Conservation (phyloP, 1,140 invertebrate genomes). For the Macrotrachela quadricornifera region DNA sequence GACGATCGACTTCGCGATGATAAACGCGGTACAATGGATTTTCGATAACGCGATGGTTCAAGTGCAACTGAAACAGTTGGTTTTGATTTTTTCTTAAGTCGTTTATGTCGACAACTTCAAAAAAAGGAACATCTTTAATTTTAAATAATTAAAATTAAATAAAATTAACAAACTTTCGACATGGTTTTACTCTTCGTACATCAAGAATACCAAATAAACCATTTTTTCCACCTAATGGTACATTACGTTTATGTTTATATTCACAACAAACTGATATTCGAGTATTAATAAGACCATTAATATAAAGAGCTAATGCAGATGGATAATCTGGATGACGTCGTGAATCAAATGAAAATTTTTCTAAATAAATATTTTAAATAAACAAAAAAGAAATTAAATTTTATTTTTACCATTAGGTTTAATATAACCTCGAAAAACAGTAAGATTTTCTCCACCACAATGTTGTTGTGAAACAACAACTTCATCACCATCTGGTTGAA, state of each 20-base stretch:
- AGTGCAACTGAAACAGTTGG: too few species aligned
- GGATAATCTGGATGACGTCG: slow-evolving; percentile 26
- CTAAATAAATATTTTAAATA: slow-evolving; percentile 13
- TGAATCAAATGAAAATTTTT: slow-evolving; percentile 23
- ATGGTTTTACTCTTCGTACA: slow-evolving; percentile 19
- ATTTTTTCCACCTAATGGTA: slow-evolving; percentile 20
- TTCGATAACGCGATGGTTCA: too few species aligned
- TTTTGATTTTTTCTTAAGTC: too few species aligned
- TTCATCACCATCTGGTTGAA: slow-evolving; percentile 17
- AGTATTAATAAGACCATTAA: slow-evolving; percentile 21
- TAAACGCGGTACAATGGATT: too few species aligned
- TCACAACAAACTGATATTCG: slow-evolving; percentile 29
- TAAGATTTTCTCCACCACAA: slow-evolving; percentile 29
- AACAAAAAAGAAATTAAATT: too few species aligned
- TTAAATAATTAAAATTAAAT: too few species aligned
- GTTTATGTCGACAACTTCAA: too few species aligned
- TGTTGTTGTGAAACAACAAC: slow-evolving; percentile 27
- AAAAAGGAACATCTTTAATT: too few species aligned
- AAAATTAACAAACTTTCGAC: slow-evolving; percentile 18
- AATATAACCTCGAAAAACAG: slow-evolving; percentile 12
- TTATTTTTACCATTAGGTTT: neutral
- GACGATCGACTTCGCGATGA: too few species aligned
- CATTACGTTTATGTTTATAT: slow-evolving; percentile 20
- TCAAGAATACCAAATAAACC: slow-evolving; percentile 22
- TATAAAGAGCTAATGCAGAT: slow-evolving; percentile 26